Evolutionary conservation across 92 coral and sea anemone genomes (phyloP).

Genomic region (Actinernus sp.): DNA sequence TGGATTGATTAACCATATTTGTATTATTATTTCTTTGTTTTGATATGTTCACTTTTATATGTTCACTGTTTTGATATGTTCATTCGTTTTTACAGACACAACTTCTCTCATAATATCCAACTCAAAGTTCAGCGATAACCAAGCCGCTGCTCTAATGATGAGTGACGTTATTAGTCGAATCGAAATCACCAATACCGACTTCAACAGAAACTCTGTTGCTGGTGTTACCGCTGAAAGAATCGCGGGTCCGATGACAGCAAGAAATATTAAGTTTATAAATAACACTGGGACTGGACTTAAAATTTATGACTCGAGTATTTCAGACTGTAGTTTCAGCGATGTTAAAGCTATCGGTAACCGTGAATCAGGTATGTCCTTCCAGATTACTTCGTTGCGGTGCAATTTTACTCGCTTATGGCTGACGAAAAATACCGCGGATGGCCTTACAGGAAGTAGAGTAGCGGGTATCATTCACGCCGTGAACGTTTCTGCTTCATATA

Average conservation of each 20-base stretch:
- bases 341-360: conserved; percentile 11
- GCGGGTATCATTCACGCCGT: conserved; percentile 14
- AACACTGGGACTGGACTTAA: no score
- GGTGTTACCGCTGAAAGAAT: conserved; percentile 33
- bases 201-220: conserved; percentile 15
- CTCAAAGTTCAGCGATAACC: conserved; percentile 46
- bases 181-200: conserved; percentile 17
- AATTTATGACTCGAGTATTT: conserved; percentile 20
- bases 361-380: conserved; percentile 12
- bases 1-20: no score
- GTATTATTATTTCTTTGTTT: no score
- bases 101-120: conserved; percentile 19
- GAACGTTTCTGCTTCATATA: no score
- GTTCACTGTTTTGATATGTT: conserved; percentile 14
- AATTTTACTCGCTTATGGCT: conserved; percentile 14
- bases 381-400: conserved; percentile 9
- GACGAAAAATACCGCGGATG: conserved; percentile 13
- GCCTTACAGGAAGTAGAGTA: conserved; percentile 3
- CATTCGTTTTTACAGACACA: conserved; percentile 9
- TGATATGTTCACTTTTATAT: not conserved
- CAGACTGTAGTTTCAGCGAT: conserved; percentile 5
- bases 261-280: no score
- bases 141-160: conserved; percentile 27
- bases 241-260: conserved; percentile 23
- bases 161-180: conserved; percentile 14